phyloP scores from a whole-genome alignment of 2,888 invertebrate species.

The Tholera decimalis region DNA sequence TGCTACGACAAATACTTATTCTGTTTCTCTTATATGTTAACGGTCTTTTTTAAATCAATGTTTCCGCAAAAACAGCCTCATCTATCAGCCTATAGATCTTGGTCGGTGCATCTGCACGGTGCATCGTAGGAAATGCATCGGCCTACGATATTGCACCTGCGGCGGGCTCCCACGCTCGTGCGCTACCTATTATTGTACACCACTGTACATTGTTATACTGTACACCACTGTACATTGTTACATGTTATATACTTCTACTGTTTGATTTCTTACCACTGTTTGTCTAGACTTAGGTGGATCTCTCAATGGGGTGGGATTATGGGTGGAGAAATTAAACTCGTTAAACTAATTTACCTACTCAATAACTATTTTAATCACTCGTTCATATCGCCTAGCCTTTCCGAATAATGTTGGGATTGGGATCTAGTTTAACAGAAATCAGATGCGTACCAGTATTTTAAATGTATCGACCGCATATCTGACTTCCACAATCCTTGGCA shows the following conservation, averaged over 20 bases:
- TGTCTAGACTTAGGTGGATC: constrained; percentile 31
- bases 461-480: too few relatives aligned
- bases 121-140: constrained; percentile 78
- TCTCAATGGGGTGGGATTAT: too few relatives aligned
- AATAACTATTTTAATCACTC: not conserved
- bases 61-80: not conserved
- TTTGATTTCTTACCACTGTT: constrained; percentile 40
- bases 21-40: too few relatives aligned
- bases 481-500: too few relatives aligned
- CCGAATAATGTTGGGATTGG: too few relatives aligned
- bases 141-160: constrained; percentile 84
- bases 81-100: constrained; percentile 63
- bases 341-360: too few relatives aligned
- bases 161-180: constrained; percentile 85
- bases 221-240: constrained; percentile 48
- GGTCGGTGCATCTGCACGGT: constrained; percentile 81
- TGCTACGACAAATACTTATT: not conserved
- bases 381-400: too few relatives aligned
- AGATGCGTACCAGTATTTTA: too few relatives aligned
- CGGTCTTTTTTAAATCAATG: not conserved
- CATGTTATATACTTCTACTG: constrained; percentile 20
- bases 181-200: constrained; percentile 62
- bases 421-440: too few relatives aligned
- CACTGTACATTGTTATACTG: constrained; percentile 31
- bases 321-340: too few relatives aligned